These are phyloP conservation scores for Nansenia antarctica DNA, from an alignment of 2,113 vertebrate genomes.

Conservation along the genomic window DNA sequence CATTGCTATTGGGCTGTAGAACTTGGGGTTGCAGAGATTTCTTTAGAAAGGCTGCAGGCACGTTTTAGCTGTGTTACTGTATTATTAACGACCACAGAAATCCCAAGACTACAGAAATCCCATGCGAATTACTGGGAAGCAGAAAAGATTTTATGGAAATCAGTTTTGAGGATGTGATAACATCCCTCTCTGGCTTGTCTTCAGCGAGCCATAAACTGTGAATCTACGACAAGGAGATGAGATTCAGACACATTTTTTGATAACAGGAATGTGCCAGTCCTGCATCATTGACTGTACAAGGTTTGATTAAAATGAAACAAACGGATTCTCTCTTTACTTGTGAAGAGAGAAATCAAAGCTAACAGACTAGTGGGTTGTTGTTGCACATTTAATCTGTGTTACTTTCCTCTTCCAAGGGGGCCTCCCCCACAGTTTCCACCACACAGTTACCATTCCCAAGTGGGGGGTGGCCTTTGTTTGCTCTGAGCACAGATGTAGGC, in stretches of 20 bases:
- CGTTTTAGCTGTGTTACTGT: neutral
- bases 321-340: too few species aligned
- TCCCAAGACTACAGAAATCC: neutral
- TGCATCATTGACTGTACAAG: neutral
- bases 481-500: conserved; percentile 4
- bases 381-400: neutral
- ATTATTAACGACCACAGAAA: neutral
- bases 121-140: too few species aligned
- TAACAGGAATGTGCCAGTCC: too few species aligned
- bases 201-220: neutral
- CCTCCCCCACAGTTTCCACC: conserved; percentile 31
- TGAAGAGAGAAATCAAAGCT: too few species aligned
- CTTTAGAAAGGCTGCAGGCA: neutral
- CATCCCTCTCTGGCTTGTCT: neutral
- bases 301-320: neutral
- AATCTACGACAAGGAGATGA: neutral
- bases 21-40: neutral
- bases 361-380: too few species aligned
- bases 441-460: neutral
- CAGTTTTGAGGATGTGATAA: neutral
- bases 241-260: neutral
- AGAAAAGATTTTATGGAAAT: neutral
- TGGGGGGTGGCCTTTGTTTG: conserved; percentile 33
- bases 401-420: neutral
- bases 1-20: neutral